phyloP scores from a whole-genome alignment of 2,113 vertebrate species.

The Limnothrissa miodon region DNA sequence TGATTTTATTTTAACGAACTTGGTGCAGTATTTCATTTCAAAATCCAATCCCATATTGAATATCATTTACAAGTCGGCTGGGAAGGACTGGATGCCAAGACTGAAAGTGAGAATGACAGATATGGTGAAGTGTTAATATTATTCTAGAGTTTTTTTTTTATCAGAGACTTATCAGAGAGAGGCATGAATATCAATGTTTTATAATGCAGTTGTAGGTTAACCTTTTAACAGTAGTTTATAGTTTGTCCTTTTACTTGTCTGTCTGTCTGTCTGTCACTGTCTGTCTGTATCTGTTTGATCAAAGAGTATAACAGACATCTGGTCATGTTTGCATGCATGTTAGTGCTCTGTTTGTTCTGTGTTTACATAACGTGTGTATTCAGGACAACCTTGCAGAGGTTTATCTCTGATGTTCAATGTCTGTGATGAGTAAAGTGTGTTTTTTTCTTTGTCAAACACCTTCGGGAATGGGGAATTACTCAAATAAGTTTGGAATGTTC shows the following conservation, averaged over 20 bases:
- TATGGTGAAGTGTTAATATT: not conserved
- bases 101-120: not conserved
- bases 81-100: not conserved
- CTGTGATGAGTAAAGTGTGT: conserved; percentile 6
- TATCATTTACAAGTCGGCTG: not conserved
- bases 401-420: not conserved
- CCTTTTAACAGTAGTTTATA: not conserved
- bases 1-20: not conserved
- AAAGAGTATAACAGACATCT: not conserved
- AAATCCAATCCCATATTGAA: not conserved
- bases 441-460: not conserved
- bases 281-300: not conserved
- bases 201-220: not conserved
- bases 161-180: not conserved
- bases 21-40: not conserved
- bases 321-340: not conserved
- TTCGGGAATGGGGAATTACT: not conserved
- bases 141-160: not conserved
- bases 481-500: not conserved
- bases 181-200: not conserved
- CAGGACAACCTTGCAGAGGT: not conserved
- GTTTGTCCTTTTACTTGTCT: not conserved
- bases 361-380: not conserved
- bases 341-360: not conserved
- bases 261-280: not conserved